A percentile compares a stretch with the other conserved stretches of the same genome.
These are phyloP conservation scores for Diabrotica undecimpunctata DNA, from an alignment of 1,140 invertebrate genomes.

Conservation along the genomic window DNA sequence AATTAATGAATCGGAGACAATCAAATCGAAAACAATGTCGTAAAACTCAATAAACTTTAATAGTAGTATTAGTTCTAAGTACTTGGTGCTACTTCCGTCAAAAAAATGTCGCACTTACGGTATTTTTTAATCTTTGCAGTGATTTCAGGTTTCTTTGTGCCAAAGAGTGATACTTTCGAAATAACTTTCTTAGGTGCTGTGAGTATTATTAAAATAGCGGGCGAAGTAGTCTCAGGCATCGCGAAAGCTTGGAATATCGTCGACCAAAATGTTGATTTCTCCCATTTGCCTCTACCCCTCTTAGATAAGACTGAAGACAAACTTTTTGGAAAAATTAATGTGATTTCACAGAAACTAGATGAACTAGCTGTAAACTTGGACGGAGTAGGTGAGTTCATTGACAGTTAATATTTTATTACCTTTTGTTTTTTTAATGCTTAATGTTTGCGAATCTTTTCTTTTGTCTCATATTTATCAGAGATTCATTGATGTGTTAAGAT, in stretches of 20 bases:
- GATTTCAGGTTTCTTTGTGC: not conserved
- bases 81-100: no score
- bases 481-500: no score
- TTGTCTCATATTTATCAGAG: not conserved
- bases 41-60: no score
- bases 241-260: slow-evolving; percentile 62
- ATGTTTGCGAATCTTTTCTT: no score
- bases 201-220: slow-evolving; percentile 59
- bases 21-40: no score
- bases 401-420: no score
- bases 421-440: no score
- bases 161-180: not conserved
- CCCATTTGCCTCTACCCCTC: slow-evolving; percentile 56
- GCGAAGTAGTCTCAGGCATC: slow-evolving; percentile 56
- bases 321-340: slow-evolving; percentile 37
- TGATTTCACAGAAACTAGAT: slow-evolving; percentile 34
- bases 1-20: no score
- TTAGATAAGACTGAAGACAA: slow-evolving; percentile 46
- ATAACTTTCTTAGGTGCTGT: slow-evolving; percentile 37
- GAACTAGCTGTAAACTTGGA: slow-evolving; percentile 42
- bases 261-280: slow-evolving; percentile 51
- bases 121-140: not conserved
- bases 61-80: no score
- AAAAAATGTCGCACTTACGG: not conserved
- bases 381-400: slow-evolving; percentile 36